phyloP scores from a whole-genome alignment of 2,888 invertebrate genomes.

The Melinaea menophilus region DNA sequence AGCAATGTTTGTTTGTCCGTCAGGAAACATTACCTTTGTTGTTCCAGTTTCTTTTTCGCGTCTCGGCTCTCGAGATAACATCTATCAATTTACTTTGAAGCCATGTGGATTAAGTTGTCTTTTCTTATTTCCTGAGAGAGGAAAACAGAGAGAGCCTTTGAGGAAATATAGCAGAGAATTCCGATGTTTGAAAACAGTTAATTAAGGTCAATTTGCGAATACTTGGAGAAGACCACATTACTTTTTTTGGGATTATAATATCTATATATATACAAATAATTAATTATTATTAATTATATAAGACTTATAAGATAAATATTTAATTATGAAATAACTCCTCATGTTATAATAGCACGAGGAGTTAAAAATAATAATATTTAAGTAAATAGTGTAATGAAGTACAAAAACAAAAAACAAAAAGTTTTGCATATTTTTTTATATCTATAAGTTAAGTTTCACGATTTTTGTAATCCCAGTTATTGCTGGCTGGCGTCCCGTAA shows the following conservation, averaged over 20 bases:
- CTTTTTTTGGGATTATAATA: background rate
- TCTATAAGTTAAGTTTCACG: no score
- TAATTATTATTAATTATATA: no score
- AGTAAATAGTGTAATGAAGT: no score
- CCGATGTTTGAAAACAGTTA: slow-evolving; percentile 14
- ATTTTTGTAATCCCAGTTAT: no score
- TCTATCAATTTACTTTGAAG: slow-evolving; percentile 29
- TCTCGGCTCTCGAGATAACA: slow-evolving; percentile 26
- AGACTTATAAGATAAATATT: no score
- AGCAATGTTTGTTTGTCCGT: slow-evolving; percentile 7
- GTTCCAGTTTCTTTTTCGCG: slow-evolving; percentile 17
- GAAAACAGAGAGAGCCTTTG: slow-evolving; percentile 12
- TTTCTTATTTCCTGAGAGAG: slow-evolving; percentile 22
- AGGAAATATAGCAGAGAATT: slow-evolving; percentile 17
- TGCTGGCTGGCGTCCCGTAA: no score
- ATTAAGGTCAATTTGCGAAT: slow-evolving; percentile 10
- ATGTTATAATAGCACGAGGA: no score
- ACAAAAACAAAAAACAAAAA: no score
- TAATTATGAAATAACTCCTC: no score
- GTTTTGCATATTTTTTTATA: no score
- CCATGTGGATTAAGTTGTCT: slow-evolving; percentile 28
- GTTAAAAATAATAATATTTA: no score
- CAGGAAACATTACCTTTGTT: slow-evolving; percentile 10
- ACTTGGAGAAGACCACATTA: background rate
- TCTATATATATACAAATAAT: no score